Evolutionary conservation across 2,888 invertebrate species (phyloP).

Genomic region (Epinotia nisella): DNA sequence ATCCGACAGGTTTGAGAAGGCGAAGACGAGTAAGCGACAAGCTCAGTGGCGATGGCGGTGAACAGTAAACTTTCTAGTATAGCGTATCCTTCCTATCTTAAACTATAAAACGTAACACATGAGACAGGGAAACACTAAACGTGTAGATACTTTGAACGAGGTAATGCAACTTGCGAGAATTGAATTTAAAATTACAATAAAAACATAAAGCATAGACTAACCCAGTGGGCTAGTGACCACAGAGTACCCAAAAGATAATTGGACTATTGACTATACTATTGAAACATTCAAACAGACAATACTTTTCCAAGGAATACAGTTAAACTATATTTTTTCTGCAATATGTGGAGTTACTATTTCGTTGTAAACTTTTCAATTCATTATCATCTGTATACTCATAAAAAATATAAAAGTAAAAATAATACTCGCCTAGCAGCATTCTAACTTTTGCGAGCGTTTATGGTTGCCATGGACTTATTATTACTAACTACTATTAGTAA

Average conservation of each 20-base stretch:
- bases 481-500: too few relatives aligned
- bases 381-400: too few relatives aligned
- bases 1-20: conserved; percentile 58
- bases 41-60: conserved; percentile 11
- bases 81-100: conserved; percentile 1
- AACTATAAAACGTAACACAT: conserved; percentile 18
- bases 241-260: neutral
- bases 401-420: too few relatives aligned
- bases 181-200: conserved; percentile 44
- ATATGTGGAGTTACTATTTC: too few relatives aligned
- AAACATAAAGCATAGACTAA: conserved; percentile 47
- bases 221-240: conserved; percentile 6
- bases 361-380: too few relatives aligned
- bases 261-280: neutral
- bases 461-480: too few relatives aligned
- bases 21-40: conserved; percentile 51
- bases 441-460: too few relatives aligned
- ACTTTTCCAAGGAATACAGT: too few relatives aligned
- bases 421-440: too few relatives aligned
- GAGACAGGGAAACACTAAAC: conserved; percentile 9
- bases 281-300: too few relatives aligned
- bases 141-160: conserved; percentile 3
- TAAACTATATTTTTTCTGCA: too few relatives aligned
- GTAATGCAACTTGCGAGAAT: conserved; percentile 48
- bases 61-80: neutral